Percentiles rank a stretch among this genome's conserved stretches.
phyloP scores from a whole-genome alignment of 2,113 vertebrate genomes.

The Colinus virginianus region DNA sequence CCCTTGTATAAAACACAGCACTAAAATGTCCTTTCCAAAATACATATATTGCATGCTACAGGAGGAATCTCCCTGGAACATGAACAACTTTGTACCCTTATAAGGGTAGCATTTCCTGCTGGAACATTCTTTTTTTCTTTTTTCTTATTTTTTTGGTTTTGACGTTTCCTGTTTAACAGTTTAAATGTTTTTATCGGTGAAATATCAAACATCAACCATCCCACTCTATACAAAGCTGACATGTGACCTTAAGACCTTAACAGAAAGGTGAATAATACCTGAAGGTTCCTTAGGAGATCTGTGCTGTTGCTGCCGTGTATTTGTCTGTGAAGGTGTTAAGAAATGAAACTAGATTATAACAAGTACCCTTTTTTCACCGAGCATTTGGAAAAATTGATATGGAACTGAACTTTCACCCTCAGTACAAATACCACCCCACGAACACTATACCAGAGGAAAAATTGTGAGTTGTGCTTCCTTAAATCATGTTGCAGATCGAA shows the following conservation, averaged over 20 bases:
- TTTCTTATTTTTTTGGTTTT: not conserved
- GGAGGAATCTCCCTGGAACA: not conserved
- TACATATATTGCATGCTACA: not conserved
- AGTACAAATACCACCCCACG: not conserved
- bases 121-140: not conserved
- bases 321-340: not conserved
- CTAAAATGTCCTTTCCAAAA: not conserved
- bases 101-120: constrained; percentile 16
- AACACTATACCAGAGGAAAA: not conserved
- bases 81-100: not conserved
- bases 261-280: constrained; percentile 5
- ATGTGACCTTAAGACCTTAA: constrained; percentile 28
- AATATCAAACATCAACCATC: not conserved
- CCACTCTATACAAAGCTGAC: constrained; percentile 20
- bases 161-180: constrained; percentile 20
- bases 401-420: not conserved
- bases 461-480: not conserved
- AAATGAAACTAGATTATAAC: not conserved
- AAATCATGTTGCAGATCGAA: not conserved
- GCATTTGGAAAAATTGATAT: not conserved
- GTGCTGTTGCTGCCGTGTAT: not conserved
- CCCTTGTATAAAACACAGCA: not conserved
- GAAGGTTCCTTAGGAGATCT: not conserved
- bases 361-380: not conserved
- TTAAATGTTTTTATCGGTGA: not conserved